Conservation (phyloP, 2,888 invertebrate genomes). For the Seladonia tumulorum region DNA sequence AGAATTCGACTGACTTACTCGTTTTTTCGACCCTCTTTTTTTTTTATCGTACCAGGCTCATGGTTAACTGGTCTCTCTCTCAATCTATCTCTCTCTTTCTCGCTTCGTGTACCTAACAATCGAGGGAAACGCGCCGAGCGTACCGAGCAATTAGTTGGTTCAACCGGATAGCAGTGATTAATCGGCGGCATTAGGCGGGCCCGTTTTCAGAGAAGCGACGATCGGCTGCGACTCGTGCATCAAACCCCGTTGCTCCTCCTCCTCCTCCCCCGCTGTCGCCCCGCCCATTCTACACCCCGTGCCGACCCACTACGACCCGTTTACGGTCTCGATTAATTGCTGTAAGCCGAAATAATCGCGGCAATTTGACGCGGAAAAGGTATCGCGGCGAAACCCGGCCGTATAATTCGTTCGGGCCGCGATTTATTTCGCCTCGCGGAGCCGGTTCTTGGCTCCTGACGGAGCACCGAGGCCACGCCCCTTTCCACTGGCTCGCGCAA, state of each 20-base stretch:
- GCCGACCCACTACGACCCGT: background rate
- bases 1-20: conserved; percentile 12
- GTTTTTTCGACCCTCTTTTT: background rate
- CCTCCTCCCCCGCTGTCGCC: background rate
- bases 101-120: conserved; percentile 20
- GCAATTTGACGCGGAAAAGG: conserved; percentile 50
- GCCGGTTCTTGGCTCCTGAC: background rate
- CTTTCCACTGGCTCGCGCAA: background rate
- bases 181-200: conserved; percentile 57
- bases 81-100: background rate
- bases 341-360: conserved; percentile 58
- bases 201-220: conserved; percentile 53
- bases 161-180: conserved; percentile 52
- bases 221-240: conserved; percentile 43
- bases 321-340: conserved; percentile 49
- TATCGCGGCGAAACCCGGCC: background rate
- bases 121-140: background rate
- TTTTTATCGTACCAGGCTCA: background rate
- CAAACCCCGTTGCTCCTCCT: conserved; percentile 25
- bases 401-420: background rate
- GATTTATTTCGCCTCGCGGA: background rate
- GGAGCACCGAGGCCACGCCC: background rate
- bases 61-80: background rate
- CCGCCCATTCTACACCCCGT: background rate
- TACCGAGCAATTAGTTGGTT: conserved; percentile 56